phyloP scores from a whole-genome alignment of 2,113 vertebrate species.

The Microtus ochrogaster region DNA sequence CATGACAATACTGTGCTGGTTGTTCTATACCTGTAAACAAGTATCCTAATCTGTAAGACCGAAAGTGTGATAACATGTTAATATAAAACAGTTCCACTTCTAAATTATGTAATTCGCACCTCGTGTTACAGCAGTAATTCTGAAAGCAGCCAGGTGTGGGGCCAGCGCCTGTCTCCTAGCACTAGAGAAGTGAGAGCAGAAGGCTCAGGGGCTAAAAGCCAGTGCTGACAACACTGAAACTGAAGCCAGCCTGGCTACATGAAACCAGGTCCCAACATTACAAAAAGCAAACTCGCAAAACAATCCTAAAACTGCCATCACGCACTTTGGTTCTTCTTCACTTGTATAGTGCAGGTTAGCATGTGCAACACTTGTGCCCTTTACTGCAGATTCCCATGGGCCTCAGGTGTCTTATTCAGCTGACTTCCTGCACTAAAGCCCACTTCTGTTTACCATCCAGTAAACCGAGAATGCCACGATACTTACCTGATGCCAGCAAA shows the following conservation, averaged over 20 bases:
- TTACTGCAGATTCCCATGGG: background rate
- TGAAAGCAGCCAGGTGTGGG: background rate
- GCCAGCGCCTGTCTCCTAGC: background rate
- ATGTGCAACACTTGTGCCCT: background rate
- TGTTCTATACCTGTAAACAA: background rate
- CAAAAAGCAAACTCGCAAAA: background rate
- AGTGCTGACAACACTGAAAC: background rate
- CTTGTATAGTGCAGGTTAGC: background rate
- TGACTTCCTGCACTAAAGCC: background rate
- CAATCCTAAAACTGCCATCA: background rate
- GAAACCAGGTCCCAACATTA: background rate
- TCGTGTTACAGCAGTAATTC: background rate
- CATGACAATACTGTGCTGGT: background rate
- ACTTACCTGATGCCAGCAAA: constrained; percentile 97
- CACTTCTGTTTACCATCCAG: background rate
- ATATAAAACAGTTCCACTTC: background rate
- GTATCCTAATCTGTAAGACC: background rate
- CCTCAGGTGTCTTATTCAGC: background rate
- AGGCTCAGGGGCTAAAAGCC: background rate
- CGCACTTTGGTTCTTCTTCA: background rate
- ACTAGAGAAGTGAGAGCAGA: background rate
- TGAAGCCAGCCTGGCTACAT: background rate
- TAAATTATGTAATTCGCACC: background rate
- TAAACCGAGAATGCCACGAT: background rate
- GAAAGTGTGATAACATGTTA: background rate